A percentile compares a stretch with the other conserved stretches of the same genome.
Evolutionary conservation across 2,888 invertebrate species (phyloP).

Genomic region (Reticulitermes lucifugus): DNA sequence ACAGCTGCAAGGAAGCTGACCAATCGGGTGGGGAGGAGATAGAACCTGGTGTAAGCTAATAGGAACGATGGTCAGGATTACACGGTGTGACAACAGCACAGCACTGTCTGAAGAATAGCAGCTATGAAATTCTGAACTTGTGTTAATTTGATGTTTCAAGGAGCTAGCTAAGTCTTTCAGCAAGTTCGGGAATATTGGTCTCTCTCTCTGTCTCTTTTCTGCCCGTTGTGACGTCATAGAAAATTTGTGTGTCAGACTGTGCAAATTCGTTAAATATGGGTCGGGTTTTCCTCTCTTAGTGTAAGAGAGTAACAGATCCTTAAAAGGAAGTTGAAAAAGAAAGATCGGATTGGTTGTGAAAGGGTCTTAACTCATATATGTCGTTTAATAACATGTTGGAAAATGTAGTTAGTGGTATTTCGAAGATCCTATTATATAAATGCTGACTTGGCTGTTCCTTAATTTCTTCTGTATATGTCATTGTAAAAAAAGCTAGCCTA

Average conservation of each 20-base stretch:
- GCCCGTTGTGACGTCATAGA: neutral
- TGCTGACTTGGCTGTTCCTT: conserved; percentile 34
- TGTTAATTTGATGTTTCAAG: no score
- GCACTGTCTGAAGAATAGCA: no score
- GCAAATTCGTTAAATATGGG: neutral
- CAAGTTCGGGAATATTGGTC: no score
- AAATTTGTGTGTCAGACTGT: neutral
- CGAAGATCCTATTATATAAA: neutral
- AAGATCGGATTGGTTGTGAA: conserved; percentile 29
- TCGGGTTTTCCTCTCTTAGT: neutral
- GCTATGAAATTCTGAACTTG: no score
- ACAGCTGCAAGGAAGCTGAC: no score
- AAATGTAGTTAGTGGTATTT: conserved; percentile 23
- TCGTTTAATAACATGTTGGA: conserved; percentile 15
- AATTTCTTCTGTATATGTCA: conserved; percentile 41
- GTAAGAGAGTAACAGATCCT: neutral
- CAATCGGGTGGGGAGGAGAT: no score
- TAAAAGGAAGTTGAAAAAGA: conserved; percentile 16
- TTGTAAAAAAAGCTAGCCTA: conserved; percentile 29
- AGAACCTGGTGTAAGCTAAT: no score
- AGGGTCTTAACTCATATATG: neutral
- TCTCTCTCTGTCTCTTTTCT: neutral
- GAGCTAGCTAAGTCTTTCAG: neutral
- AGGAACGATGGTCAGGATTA: no score
- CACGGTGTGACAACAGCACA: no score